Conservation (phyloP, 30 jellyfish, hydroid and myxozoan species). For the Cassiopea andromeda region DNA sequence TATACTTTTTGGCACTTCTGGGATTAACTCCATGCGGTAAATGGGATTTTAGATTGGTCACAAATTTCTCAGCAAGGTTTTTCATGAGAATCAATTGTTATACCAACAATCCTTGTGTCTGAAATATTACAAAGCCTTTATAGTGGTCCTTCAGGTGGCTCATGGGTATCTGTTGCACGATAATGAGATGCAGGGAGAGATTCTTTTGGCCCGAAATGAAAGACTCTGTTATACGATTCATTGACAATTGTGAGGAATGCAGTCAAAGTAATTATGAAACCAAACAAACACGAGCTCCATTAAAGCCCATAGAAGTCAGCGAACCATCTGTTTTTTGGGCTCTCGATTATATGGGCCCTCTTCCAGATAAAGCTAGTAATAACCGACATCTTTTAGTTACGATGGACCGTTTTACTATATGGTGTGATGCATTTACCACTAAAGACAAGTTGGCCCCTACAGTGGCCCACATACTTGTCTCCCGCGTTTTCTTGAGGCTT, state of each 20-base stretch:
- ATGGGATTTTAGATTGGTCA: neutral
- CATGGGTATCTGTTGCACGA: neutral
- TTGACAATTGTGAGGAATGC: neutral
- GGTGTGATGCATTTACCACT: slow-evolving; percentile 3
- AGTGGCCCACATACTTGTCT: slow-evolving; percentile 46
- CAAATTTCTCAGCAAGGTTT: neutral
- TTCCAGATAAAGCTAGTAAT: no score
- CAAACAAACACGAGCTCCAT: no score
- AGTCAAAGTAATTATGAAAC: no score
- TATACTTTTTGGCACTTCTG: neutral
- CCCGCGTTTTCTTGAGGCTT: neutral
- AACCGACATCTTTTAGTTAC: no score
- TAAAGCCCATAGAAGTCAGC: no score
- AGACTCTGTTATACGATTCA: neutral
- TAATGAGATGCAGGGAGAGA: neutral
- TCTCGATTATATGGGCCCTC: no score
- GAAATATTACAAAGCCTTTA: slow-evolving; percentile 25
- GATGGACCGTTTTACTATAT: slow-evolving; percentile 8
- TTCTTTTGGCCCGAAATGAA: no score
- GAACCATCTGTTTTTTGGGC: no score
- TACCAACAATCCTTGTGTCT: neutral
- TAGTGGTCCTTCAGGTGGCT: slow-evolving; percentile 28
- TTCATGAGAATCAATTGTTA: neutral
- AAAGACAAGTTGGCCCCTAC: slow-evolving; percentile 22
- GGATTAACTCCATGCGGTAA: neutral